Base-by-base conservation (phyloP, 2,113 vertebrate species). In the Myxocyprinus asiaticus region DNA sequence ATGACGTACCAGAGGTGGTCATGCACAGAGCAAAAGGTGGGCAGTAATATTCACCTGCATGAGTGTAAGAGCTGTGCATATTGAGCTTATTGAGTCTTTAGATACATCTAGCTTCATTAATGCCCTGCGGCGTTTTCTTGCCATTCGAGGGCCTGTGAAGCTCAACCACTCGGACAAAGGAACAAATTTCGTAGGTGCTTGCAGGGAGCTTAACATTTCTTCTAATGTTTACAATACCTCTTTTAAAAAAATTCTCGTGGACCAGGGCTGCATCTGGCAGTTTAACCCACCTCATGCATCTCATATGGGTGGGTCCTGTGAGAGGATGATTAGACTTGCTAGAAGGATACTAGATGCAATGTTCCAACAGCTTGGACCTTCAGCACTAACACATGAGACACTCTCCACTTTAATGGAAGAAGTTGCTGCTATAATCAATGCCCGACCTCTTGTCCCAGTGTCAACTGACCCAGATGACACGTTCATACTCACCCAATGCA, bases 21-120 rank as follows among this genome's bases (percentile, higher is more conserved):
- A 10, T 11, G 75, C 67, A 22, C 66, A 82, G 22, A 81, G 14
- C 64, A 82, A 81, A 69, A 42, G 80, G 56, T 82, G 78, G 82
- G 82, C 78, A 17, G 67, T 82, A 9, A 12, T 82, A 5, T 77
- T 82, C 70, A 82, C 81, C 22, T 82, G 81, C 42, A 8, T 85
- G 15, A 72, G 76, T 70, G 48, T 82, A 14, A 33, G 67, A 59
- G 73, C 79, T 71, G 51, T 81, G 4, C 79, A 81, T 67, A 74
- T 74, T 55, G 75, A 81, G 45, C 53, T 81, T 4, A 75, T 67
- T 53, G 70, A 80, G 10, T 75, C 77, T 8, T 74, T 80, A 65
- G 72, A 80, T 55, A 67, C 58, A 45, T 81, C 79, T 44, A 81
- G 70, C 15, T 76, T 80, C 9, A 80, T 80, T 6, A 71, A 76